Evolutionary conservation across 1,140 invertebrate genomes (phyloP).

Genomic region (Mercenaria mercenaria): DNA sequence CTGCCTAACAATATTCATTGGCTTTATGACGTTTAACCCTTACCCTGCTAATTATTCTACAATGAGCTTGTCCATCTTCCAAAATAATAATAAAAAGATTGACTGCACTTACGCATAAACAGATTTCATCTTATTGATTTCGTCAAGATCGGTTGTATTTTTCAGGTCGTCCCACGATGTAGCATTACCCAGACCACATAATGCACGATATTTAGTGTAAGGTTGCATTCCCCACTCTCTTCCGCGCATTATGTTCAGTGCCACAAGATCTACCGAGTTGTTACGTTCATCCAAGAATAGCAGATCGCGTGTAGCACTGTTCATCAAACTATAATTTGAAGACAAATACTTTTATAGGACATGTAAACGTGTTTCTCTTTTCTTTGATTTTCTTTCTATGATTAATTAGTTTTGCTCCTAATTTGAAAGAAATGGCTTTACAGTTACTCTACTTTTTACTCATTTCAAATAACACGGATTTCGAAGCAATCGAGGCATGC

Average conservation of each 20-base stretch:
- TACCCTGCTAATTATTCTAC: too few relatives aligned
- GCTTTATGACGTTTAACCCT: too few relatives aligned
- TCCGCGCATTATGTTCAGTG: constrained; percentile 95
- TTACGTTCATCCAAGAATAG: constrained; percentile 24
- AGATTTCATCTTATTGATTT: neutral
- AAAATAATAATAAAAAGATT: too few relatives aligned
- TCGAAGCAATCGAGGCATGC: too few relatives aligned
- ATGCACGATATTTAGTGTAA: constrained; percentile 88
- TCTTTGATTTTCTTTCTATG: too few relatives aligned
- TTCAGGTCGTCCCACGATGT: constrained; percentile 35
- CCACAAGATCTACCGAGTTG: constrained; percentile 89
- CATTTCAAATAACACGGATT: too few relatives aligned
- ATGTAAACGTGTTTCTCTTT: too few relatives aligned
- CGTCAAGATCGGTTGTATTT: neutral
- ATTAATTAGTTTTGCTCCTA: too few relatives aligned
- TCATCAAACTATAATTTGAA: constrained; percentile 27
- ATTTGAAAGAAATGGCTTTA: neutral
- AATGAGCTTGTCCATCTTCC: too few relatives aligned
- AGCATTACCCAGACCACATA: constrained; percentile 68
- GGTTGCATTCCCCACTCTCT: constrained; percentile 95
- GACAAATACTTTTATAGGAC: too few relatives aligned
- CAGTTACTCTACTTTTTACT: too few relatives aligned
- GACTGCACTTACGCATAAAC: neutral
- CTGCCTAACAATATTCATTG: too few relatives aligned
- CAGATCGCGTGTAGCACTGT: constrained; percentile 14